Evolutionary conservation across 2,113 vertebrate species (phyloP), one percentile per base, ranked within the genome.

Genomic region (Trogon surrucura): DNA sequence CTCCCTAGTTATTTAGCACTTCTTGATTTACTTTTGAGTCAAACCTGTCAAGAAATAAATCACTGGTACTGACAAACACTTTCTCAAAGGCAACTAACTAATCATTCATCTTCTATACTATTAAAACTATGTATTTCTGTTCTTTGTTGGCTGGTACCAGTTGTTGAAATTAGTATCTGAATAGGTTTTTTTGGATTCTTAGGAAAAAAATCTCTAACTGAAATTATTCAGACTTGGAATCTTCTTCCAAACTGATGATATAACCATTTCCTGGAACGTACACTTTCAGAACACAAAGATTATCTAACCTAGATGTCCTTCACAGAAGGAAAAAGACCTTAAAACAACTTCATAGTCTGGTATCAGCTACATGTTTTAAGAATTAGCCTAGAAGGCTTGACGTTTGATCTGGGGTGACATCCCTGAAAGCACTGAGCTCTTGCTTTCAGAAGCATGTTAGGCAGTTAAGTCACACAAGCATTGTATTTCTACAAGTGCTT

Each of bases 231-330:
- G 60, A 72, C 34, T 67, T 95, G 66, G 80, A 44, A 30, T 60
- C 85, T 86, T 91, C 44, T 90, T 85, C 60, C 54, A 89, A 89
- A 82, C 30, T 71, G 64, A 72, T 94, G 72, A 92, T 87, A 89
- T 36, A 93, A 93, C 51, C 16, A 38, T 88, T 92, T 97, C 73
- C 65, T 89, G 87, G 89, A 96, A 92, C 2, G 3, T 81, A 92
- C 95, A 85, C 73, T 89, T 93, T 61, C 81, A 82, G 53, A 64
- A 80, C 47, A 88, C 79, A 96, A 64, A 89, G 60, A 2, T 66
- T 89, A 95, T 96, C 75, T 85, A 88, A 78, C 83, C 88, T 92
- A 92, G 93, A 96, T 96, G 88, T 87, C 66, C 58, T 90, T 73
- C 2, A 10, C 13, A 80, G 34, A 86, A 87, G 22, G 14, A 77